Evolutionary conservation across 2,797 vertebrate species (phyloP).

Genomic region (Fundulus diaphanus): DNA sequence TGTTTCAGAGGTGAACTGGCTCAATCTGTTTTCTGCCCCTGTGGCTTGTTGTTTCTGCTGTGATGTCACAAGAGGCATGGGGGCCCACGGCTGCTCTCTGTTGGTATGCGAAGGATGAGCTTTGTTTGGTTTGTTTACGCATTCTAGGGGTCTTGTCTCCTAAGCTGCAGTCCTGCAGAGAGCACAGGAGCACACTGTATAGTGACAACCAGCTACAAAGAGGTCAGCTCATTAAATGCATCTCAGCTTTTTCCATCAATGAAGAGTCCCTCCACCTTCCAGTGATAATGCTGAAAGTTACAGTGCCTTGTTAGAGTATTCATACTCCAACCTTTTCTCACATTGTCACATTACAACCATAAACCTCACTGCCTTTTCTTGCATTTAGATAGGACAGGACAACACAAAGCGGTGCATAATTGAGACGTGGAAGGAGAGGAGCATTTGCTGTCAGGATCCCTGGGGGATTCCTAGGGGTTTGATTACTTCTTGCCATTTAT

Average conservation of each 20-base stretch:
- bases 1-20: not conserved
- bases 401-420: too few species aligned
- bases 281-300: not conserved
- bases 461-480: too few species aligned
- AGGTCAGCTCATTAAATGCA: not conserved
- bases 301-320: not conserved
- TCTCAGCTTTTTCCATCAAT: not conserved
- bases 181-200: conserved; percentile 7
- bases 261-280: not conserved
- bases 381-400: too few species aligned
- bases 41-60: conserved; percentile 8
- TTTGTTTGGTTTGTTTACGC: conserved; percentile 12
- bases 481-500: too few species aligned
- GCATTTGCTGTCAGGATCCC: too few species aligned
- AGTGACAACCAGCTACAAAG: not conserved
- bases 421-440: too few species aligned
- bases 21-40: conserved; percentile 13
- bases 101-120: not conserved
- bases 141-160: conserved; percentile 8
- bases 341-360: not conserved
- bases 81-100: not conserved
- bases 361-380: too few species aligned
- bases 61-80: conserved; percentile 28
- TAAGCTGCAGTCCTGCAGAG: conserved; percentile 33
- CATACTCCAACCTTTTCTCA: not conserved